These are phyloP conservation scores for Choloepus hoffmanni DNA, from an alignment of 2,113 vertebrate species.

Conservation along the genomic window DNA sequence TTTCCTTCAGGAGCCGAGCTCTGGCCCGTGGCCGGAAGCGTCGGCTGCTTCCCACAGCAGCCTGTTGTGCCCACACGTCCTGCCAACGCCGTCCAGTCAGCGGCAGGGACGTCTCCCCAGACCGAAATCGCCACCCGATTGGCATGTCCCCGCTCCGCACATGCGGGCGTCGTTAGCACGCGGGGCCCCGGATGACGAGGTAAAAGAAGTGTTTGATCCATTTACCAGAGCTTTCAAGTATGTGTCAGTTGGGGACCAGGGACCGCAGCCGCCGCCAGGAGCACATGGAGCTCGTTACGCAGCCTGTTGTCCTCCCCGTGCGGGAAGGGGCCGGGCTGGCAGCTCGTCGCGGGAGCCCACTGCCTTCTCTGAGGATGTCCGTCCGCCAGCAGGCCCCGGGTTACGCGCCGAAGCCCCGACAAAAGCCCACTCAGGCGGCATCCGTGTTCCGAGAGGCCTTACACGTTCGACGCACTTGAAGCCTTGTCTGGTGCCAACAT, in stretches of 20 bases:
- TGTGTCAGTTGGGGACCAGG: neutral
- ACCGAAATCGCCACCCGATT: neutral
- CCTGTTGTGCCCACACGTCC: neutral
- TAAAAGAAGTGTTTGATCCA: neutral
- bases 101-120: neutral
- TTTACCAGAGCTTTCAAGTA: neutral
- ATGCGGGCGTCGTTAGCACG: neutral
- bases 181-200: neutral
- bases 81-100: fast-evolving
- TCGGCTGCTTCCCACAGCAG: too few species aligned
- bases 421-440: fast-evolving
- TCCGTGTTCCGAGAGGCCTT: fast-evolving
- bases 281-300: neutral
- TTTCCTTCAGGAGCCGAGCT: neutral
- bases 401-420: neutral
- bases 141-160: neutral
- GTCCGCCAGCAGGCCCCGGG: fast-evolving
- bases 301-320: neutral
- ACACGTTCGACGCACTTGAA: fast-evolving
- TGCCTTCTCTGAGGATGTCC: neutral
- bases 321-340: too few species aligned
- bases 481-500: neutral
- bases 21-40: fast-evolving
- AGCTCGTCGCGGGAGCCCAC: neutral
- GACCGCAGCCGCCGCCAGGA: neutral